Percentiles rank a stretch among this genome's conserved stretches.
These are phyloP conservation scores for Acrocera orbiculus DNA, from an alignment of 2,888 invertebrate genomes.

Conservation along the genomic window DNA sequence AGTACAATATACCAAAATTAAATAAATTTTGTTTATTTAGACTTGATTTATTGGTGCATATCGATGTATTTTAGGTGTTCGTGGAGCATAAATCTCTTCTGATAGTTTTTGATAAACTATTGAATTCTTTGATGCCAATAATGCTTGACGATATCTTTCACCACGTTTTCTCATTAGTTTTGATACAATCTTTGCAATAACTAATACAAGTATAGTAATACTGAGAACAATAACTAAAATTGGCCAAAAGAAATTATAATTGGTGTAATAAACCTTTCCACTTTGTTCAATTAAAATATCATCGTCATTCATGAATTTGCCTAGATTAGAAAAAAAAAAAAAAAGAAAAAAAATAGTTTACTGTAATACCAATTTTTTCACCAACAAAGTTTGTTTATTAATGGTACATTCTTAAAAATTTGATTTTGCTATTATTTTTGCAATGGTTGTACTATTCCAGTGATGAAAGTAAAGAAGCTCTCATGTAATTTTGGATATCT, in stretches of 20 bases:
- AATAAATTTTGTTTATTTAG: slow-evolving; percentile 18
- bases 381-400: no score
- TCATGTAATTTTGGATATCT: no score
- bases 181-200: slow-evolving; percentile 36
- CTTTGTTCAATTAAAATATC: slow-evolving; percentile 15
- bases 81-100: slow-evolving; percentile 52
- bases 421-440: no score
- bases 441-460: no score
- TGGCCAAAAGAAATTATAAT: slow-evolving; percentile 39
- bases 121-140: slow-evolving; percentile 30
- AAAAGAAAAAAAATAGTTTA: not conserved
- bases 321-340: slow-evolving; percentile 9
- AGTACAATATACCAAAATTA: no score
- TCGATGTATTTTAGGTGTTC: slow-evolving; percentile 49
- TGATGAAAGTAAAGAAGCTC: no score
- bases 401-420: no score
- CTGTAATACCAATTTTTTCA: no score
- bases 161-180: slow-evolving; percentile 34
- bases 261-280: slow-evolving; percentile 31
- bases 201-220: slow-evolving; percentile 36
- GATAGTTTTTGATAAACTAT: slow-evolving; percentile 63
- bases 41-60: slow-evolving; percentile 40
- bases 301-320: slow-evolving; percentile 16
- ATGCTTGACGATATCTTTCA: slow-evolving; percentile 32
- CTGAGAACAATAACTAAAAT: slow-evolving; percentile 38